A percentile compares a stretch with the other conserved stretches of the same genome.
These are phyloP conservation scores for Tokudaia tokunoshimensis DNA, from an alignment of 2,797 vertebrate species.

Conservation along the genomic window DNA sequence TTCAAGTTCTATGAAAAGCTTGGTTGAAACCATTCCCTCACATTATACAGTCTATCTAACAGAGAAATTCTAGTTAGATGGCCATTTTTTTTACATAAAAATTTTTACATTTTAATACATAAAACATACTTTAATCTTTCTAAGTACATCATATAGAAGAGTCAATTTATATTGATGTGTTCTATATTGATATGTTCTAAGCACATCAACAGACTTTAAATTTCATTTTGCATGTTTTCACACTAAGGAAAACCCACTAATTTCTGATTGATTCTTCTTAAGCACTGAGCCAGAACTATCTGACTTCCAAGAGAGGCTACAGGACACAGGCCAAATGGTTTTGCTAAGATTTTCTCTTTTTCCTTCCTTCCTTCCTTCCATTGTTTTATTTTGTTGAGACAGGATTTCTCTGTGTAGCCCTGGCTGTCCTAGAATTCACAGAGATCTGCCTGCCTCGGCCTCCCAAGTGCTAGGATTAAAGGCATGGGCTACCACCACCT, in stretches of 20 bases:
- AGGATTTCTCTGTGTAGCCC: not conserved
- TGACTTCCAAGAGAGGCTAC: not conserved
- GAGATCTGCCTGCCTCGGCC: not conserved
- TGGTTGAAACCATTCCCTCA: not conserved
- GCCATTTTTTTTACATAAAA: not conserved
- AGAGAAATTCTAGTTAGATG: conserved; percentile 56
- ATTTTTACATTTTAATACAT: not conserved
- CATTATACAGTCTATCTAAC: not conserved
- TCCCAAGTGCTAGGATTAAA: not conserved
- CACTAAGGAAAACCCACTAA: not conserved
- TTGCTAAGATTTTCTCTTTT: not conserved
- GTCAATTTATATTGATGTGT: not conserved
- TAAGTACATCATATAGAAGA: not conserved
- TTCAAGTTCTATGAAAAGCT: not conserved
- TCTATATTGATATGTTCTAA: not conserved
- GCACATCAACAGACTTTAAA: not conserved
- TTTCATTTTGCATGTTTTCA: not conserved
- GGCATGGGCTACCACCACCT: not conserved
- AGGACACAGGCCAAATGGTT: not conserved
- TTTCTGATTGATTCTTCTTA: not conserved
- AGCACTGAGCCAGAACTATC: not conserved
- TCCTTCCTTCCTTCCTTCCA: not conserved
- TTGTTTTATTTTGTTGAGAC: not conserved
- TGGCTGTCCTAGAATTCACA: not conserved
- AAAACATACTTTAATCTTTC: not conserved